Evolutionary conservation across 2,797 vertebrate species (phyloP).

Genomic region (Arctocebus calabarensis): DNA sequence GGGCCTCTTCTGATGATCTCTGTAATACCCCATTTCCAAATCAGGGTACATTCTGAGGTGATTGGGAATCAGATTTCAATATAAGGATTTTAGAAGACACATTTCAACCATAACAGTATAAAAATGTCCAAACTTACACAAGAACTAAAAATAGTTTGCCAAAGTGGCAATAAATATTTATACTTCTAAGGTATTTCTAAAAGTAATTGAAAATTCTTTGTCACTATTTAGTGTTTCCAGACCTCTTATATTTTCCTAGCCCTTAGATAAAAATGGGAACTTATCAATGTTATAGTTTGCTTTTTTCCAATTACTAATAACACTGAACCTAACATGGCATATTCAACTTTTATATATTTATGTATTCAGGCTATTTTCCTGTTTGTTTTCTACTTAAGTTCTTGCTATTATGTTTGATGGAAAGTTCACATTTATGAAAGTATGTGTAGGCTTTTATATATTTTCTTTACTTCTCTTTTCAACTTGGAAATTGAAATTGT

Average conservation of each 20-base stretch:
- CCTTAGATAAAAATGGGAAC: background rate
- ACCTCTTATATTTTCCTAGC: background rate
- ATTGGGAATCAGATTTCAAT: background rate
- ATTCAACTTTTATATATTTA: background rate
- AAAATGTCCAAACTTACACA: background rate
- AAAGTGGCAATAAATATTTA: background rate
- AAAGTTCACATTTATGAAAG: background rate
- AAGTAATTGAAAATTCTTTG: background rate
- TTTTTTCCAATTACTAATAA: background rate
- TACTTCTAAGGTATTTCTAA: background rate
- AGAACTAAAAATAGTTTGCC: background rate
- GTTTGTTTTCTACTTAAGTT: background rate
- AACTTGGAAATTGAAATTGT: background rate
- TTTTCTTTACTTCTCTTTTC: background rate
- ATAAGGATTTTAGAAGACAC: background rate
- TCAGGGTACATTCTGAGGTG: background rate
- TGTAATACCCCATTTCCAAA: background rate
- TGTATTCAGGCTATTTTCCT: background rate
- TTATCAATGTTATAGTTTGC: background rate
- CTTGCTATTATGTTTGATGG: background rate
- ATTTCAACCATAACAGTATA: background rate
- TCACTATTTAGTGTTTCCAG: background rate
- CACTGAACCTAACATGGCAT: background rate
- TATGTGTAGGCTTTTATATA: background rate
- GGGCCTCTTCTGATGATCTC: background rate